Percentiles rank a stretch among this genome's conserved stretches.
These are phyloP conservation scores for Bacillus rossius DNA, from an alignment of 1,140 invertebrate genomes.

Conservation along the genomic window DNA sequence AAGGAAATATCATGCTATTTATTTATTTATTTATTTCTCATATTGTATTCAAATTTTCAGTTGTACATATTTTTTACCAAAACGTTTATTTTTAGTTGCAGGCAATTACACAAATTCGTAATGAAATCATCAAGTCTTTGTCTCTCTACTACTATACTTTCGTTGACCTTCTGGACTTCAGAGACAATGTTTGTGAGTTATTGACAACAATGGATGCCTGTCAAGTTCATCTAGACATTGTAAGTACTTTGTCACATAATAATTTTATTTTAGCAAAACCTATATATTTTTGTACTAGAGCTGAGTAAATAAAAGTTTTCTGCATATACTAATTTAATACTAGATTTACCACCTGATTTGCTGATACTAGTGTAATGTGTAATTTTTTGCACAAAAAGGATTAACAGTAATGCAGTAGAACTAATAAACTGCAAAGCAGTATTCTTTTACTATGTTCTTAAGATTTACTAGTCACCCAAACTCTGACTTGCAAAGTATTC, in stretches of 20 bases:
- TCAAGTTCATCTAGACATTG: slow-evolving; percentile 90
- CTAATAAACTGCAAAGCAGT: too few species aligned
- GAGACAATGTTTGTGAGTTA: slow-evolving; percentile 96
- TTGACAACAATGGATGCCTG: slow-evolving; percentile 97
- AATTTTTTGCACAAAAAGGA: too few species aligned
- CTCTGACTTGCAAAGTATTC: too few species aligned
- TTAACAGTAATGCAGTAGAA: too few species aligned
- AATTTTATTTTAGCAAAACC: neutral
- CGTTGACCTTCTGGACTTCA: slow-evolving; percentile 98
- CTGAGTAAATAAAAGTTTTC: neutral
- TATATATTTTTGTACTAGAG: neutral
- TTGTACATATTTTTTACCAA: too few species aligned
- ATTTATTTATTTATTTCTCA: too few species aligned
- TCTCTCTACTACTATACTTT: slow-evolving; percentile 99
- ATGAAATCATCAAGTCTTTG: slow-evolving; percentile 94
- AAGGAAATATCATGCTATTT: too few species aligned
- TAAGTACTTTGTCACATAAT: slow-evolving; percentile 38
- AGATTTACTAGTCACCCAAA: too few species aligned
- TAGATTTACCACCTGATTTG: neutral
- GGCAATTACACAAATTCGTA: slow-evolving; percentile 74
- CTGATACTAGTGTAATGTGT: neutral
- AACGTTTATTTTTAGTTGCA: slow-evolving; percentile 49
- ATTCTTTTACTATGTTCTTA: too few species aligned
- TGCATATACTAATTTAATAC: neutral
- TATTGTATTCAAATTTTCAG: too few species aligned